These are phyloP conservation scores for Saguinus midas DNA, from an alignment of 2,113 vertebrate genomes.

Conservation along the genomic window DNA sequence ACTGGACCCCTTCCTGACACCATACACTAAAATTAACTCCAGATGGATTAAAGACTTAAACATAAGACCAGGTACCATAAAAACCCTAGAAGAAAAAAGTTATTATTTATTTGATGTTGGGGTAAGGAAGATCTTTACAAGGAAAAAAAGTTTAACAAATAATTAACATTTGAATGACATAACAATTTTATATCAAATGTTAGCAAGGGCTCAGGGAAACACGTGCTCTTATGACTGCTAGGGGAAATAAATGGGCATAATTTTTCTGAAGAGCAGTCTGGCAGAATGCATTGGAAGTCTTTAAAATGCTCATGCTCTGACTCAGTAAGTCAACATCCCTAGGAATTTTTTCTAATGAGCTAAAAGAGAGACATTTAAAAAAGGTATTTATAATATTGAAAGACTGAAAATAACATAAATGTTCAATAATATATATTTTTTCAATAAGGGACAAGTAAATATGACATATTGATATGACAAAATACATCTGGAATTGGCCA, in stretches of 20 bases:
- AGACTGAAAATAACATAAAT: slow-evolving; percentile 6
- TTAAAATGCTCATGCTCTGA: slow-evolving; percentile 57
- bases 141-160: neutral
- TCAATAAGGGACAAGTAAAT: neutral
- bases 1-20: too few species aligned
- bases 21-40: too few species aligned
- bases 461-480: neutral
- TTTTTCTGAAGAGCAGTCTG: slow-evolving; percentile 11
- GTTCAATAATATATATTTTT: neutral
- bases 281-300: neutral
- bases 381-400: neutral
- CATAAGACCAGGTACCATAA: too few species aligned
- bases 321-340: slow-evolving; percentile 60
- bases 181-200: neutral
- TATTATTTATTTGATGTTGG: neutral
- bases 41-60: too few species aligned
- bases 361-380: slow-evolving; percentile 6
- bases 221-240: neutral
- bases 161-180: slow-evolving; percentile 25
- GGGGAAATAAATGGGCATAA: neutral
- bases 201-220: slow-evolving; percentile 1
- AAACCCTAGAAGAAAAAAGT: neutral
- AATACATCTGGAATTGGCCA: neutral
- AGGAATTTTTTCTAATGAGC: slow-evolving; percentile 67
- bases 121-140: neutral